Conservation (phyloP, 2,888 invertebrate species). For the Drosophila engyochracea region DNA sequence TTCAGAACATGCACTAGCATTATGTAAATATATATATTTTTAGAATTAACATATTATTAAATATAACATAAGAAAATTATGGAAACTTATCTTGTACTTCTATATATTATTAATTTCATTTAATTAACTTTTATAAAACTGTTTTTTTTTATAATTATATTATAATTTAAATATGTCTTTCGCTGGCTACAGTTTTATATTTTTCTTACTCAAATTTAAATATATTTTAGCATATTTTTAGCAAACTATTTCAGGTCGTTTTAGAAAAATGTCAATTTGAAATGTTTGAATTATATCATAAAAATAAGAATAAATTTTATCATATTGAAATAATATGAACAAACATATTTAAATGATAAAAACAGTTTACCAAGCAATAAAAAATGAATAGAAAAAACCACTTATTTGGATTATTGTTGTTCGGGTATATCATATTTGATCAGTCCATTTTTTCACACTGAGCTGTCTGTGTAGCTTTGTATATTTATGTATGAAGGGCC, state of each 20-base stretch:
- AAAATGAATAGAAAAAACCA: no score
- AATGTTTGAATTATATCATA: neutral
- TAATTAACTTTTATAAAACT: no score
- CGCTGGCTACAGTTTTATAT: no score
- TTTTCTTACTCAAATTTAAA: no score
- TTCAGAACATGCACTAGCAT: neutral
- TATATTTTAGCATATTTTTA: no score
- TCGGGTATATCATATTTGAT: neutral
- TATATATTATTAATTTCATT: no score
- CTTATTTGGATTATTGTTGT: no score
- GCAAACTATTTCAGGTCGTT: no score
- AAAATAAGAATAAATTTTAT: no score
- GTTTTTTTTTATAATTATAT: no score
- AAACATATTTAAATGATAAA: neutral
- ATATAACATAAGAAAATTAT: neutral
- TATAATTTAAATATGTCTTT: no score
- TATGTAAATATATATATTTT: neutral
- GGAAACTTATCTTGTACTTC: no score
- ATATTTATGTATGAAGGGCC: neutral
- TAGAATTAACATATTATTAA: neutral
- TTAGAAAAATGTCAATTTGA: neutral
- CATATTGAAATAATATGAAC: neutral
- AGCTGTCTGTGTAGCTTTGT: neutral
- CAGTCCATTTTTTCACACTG: neutral
- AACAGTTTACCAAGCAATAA: neutral